phyloP scores from a whole-genome alignment of 2,888 invertebrate species.

The Suillia variegata region DNA sequence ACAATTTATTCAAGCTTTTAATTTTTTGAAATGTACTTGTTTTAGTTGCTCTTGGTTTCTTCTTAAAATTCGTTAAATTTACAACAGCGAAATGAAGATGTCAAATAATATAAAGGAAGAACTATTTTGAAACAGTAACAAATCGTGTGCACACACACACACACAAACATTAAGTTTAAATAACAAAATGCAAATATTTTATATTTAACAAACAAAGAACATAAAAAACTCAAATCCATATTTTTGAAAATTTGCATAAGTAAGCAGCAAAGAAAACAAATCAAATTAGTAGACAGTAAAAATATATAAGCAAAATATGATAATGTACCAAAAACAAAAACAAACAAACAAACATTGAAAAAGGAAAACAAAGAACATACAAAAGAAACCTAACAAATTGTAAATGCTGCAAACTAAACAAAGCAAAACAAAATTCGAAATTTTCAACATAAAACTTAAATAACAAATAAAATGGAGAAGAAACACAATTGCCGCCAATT shows the following conservation, averaged over 20 bases:
- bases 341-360: too few relatives aligned
- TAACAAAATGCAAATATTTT: conserved; percentile 8
- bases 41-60: too few relatives aligned
- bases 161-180: background rate
- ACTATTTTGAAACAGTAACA: background rate
- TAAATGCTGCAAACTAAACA: conserved; percentile 9
- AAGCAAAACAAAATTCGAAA: background rate
- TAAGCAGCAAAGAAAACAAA: conserved; percentile 10
- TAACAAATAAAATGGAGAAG: background rate
- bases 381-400: conserved; percentile 15
- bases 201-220: conserved; percentile 10
- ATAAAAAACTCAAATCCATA: conserved; percentile 16
- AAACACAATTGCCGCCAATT: background rate
- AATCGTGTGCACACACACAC: background rate
- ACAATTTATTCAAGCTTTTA: too few relatives aligned
- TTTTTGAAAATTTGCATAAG: conserved; percentile 16
- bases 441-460: background rate
- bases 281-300: conserved; percentile 1
- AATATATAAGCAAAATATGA: background rate
- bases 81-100: too few relatives aligned
- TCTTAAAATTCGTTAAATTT: too few relatives aligned
- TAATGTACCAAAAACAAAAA: background rate
- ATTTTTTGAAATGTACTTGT: too few relatives aligned
- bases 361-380: conserved; percentile 10
- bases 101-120: too few relatives aligned